Base-by-base conservation (phyloP, 2,888 invertebrate species). In the Pandemis corylana region DNA sequence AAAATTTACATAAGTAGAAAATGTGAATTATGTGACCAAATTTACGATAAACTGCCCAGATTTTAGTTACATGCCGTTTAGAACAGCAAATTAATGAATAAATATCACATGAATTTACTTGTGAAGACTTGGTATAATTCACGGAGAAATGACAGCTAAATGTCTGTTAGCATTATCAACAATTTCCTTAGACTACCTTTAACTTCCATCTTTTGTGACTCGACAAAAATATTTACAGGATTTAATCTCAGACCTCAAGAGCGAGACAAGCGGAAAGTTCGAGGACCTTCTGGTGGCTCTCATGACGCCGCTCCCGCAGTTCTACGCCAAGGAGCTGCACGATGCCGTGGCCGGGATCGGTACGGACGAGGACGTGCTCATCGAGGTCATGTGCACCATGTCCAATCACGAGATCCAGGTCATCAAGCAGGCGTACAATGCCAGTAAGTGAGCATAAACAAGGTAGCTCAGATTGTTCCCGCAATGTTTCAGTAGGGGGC, bases 241-340 rank as follows among this genome's bases (percentile, higher is more conserved):
- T 85, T 93, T 98, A 42, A 95, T 98, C 65, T 96, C 97, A 61
- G 97, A 98, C 81, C 90, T 98, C 80, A 98, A 98, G 89, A 97
- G 98, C 80, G 99, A 99, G 90, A 95, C 98, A 28, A 97, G 96
- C 80, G 99, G 98, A 5, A 97, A 97, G 83, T 98, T 99, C 85
- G 97, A 98, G 85, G 97, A 97, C 77, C 95, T 97, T 0, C 87
- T 98, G 0, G 93, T 98, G 7, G 98, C 97, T 0, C 90, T 99
- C 76, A 97, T 98, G 96, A 97, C 97, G 41, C 98, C 98, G 0
- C 93, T 97, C 62, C 97, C 97, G 0, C 97, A 98, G 85, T 98
- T 95, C 90, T 97, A 98, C 87, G 97, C 98, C 6, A 96, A 96
- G 83, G 97, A 98, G 88, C 89, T 99, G 44, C 96, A 97, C 82